phyloP scores from a whole-genome alignment of 2,797 vertebrate genomes.

The Sandelia bainsii region DNA sequence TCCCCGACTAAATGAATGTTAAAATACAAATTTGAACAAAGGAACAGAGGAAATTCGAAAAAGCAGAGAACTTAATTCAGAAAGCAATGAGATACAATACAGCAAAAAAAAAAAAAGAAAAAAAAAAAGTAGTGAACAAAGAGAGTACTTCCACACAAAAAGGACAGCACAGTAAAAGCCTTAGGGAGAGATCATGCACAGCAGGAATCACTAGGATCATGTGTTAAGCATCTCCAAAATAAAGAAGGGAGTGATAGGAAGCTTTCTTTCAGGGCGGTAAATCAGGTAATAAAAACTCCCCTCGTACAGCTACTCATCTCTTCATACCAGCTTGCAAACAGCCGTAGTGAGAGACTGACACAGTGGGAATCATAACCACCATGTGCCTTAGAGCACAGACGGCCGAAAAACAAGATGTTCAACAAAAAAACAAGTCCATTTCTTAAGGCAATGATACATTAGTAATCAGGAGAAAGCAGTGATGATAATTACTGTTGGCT shows the following conservation, averaged over 20 bases:
- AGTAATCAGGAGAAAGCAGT: conserved; percentile 15
- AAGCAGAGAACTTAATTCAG: neutral
- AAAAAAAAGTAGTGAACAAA: neutral
- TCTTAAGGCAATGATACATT: conserved; percentile 16
- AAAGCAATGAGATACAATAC: neutral
- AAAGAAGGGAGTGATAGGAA: conserved; percentile 4
- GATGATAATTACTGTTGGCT: neutral
- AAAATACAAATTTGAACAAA: neutral
- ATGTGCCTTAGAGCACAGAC: conserved; percentile 11
- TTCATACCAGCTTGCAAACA: conserved; percentile 10
- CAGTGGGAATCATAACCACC: conserved; percentile 21
- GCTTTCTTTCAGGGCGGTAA: conserved; percentile 10
- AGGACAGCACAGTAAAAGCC: neutral
- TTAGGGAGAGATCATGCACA: conserved; percentile 1
- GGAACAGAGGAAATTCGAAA: neutral
- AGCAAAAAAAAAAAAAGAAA: neutral
- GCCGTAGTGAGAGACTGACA: neutral
- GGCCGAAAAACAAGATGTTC: conserved; percentile 19
- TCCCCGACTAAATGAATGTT: neutral
- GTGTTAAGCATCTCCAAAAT: conserved; percentile 8
- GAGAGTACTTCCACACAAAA: neutral
- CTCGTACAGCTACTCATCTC: conserved; percentile 1
- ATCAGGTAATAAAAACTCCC: conserved; percentile 16
- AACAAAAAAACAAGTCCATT: neutral
- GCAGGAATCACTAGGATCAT: conserved; percentile 11